Evolutionary conservation across 2,797 vertebrate species (phyloP), one percentile per base, ranked within the genome.

Genomic region (Pogonophryne albipinna): DNA sequence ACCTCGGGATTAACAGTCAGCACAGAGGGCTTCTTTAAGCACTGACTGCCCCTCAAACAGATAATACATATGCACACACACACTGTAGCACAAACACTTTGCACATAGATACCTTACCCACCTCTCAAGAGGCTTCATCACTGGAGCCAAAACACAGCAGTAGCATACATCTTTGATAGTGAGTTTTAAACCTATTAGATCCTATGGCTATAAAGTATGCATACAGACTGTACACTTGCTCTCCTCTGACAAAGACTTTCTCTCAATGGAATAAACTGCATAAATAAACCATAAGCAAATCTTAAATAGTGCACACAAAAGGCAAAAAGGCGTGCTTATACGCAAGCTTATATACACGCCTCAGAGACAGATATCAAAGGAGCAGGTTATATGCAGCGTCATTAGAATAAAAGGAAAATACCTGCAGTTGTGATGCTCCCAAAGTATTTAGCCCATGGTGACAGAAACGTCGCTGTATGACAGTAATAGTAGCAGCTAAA

Each of bases 221-320:
- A 87, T 76, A 79, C 66, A 79, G 56, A 74, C 84, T 75, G 70
- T 80, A 87, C 81, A 77, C 74, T 9, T 34, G 77, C 76, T 76
- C 78, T 83, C 87, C 76, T 55, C 70, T 80, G 83, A 90, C 86
- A 91, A 87, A 87, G 79, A 84, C 31, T 78, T 81, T 61, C 78
- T 79, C 87, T 93, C 91, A 65, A 65, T 71, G 85, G 90, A 89
- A 87, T 91, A 77, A 87, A 67, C 82, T 50, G 65, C 79, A 91
- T 92, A 90, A 89, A 93, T 91, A 93, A 91, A 91, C 83, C 90
- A 92, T 75, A 87, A 80, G 77, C 77, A 88, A 91, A 90, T 88
- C 89, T 88, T 78, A 89, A 91, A 89, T 84, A 83, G 79, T 89
- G 83, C 81, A 68, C 79, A 90, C 85, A 82, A 87, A 83, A 87